Evolutionary conservation across 2,113 vertebrate species (phyloP).

Genomic region (Apteryx owenii): DNA sequence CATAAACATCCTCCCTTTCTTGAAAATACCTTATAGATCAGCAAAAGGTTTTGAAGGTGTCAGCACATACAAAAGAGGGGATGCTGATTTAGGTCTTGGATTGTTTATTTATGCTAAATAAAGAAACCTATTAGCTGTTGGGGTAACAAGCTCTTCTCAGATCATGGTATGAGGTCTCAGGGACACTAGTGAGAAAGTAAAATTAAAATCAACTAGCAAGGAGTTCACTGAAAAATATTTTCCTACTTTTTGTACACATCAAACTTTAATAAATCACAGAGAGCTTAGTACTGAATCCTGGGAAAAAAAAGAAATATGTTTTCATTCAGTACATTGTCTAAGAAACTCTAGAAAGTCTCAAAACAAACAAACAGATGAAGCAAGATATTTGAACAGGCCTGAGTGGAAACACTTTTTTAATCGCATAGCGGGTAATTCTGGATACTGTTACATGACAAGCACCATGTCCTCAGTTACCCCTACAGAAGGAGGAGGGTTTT

Average conservation of each 20-base stretch:
- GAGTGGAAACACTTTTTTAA: background rate
- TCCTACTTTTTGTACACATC: background rate
- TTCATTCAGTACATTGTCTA: background rate
- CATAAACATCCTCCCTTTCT: background rate
- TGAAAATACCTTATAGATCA: background rate
- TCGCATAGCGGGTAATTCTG: background rate
- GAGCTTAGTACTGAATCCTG: background rate
- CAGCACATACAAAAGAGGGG: background rate
- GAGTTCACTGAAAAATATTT: background rate
- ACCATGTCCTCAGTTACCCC: background rate
- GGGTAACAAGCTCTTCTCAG: slow-evolving; percentile 4
- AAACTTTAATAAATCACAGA: background rate
- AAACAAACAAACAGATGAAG: background rate
- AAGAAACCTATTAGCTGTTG: background rate
- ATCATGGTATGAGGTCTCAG: background rate
- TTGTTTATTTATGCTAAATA: background rate
- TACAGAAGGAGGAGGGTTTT: background rate
- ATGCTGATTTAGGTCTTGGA: background rate
- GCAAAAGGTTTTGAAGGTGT: background rate
- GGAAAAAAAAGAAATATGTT: background rate
- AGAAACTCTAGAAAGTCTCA: background rate
- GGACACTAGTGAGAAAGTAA: background rate
- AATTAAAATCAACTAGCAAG: background rate
- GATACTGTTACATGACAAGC: background rate
- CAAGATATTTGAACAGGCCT: background rate